A percentile compares a stretch with the other conserved stretches of the same genome.
Evolutionary conservation across 2,113 vertebrate genomes (phyloP).

Genomic region (Platysternon megacephalum): DNA sequence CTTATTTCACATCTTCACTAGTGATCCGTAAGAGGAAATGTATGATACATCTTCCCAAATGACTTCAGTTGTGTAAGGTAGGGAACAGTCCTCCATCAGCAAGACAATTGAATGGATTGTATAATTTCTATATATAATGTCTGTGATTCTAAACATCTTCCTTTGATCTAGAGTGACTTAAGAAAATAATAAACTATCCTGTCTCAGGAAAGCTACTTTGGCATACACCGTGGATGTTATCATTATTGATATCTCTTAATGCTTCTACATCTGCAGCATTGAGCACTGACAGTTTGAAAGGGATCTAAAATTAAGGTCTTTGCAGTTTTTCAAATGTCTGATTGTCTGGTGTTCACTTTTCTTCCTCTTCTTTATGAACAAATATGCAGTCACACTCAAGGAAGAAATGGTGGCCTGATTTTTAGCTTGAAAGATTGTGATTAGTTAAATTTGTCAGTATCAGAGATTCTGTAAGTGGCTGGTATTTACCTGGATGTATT

Average conservation of each 20-base stretch:
- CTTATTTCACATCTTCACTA: background rate
- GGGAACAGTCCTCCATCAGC: background rate
- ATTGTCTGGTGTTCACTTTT: background rate
- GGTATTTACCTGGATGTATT: constrained; percentile 7
- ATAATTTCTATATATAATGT: constrained; percentile 2
- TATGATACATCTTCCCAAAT: background rate
- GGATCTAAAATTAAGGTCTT: constrained; percentile 33
- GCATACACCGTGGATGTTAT: constrained; percentile 30
- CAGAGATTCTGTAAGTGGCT: background rate
- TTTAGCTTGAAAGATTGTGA: background rate
- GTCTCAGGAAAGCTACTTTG: constrained; percentile 36
- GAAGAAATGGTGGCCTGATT: background rate
- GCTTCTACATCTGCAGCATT: constrained; percentile 38
- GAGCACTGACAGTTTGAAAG: constrained; percentile 34
- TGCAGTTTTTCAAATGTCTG: background rate
- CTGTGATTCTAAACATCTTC: constrained; percentile 13
- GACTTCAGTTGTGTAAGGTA: background rate
- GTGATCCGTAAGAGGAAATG: background rate
- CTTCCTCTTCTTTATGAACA: constrained; percentile 20
- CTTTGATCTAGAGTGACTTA: constrained; percentile 42
- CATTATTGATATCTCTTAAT: constrained; percentile 55
- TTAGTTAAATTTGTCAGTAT: background rate
- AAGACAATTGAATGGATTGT: rapidly evolving
- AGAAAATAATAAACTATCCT: constrained; percentile 19
- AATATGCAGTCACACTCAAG: background rate